A percentile compares a stretch with the other conserved stretches of the same genome.
Evolutionary conservation across 2,888 invertebrate genomes (phyloP).

Genomic region (Thera obeliscata): DNA sequence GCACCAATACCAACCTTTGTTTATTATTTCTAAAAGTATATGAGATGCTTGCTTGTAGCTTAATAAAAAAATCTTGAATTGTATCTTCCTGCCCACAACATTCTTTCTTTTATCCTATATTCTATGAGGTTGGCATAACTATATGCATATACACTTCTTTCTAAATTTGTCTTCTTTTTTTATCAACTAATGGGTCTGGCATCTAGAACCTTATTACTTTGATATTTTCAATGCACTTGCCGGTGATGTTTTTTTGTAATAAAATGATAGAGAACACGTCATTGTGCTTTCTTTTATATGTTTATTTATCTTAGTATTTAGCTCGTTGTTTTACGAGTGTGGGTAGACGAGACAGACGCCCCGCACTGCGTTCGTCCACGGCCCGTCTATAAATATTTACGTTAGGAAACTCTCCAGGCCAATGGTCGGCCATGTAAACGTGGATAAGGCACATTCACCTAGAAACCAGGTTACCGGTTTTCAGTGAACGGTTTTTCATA

Average conservation of each 20-base stretch:
- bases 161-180: too few species aligned
- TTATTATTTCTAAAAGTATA: too few species aligned
- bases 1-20: too few species aligned
- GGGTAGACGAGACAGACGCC: constrained; percentile 34
- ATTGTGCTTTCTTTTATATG: constrained; percentile 28
- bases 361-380: constrained; percentile 37
- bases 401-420: constrained; percentile 80
- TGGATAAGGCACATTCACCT: constrained; percentile 53
- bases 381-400: constrained; percentile 82
- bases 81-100: neutral
- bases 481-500: neutral
- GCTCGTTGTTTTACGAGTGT: constrained; percentile 34
- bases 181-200: too few species aligned
- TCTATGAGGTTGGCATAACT: neutral
- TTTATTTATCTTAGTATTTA: constrained; percentile 32
- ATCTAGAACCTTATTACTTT: neutral
- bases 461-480: constrained; percentile 13
- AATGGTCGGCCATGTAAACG: constrained; percentile 75
- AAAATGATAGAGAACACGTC: constrained; percentile 9
- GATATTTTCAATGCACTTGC: neutral
- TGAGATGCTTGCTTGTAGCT: too few species aligned
- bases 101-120: neutral
- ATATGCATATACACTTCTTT: too few species aligned
- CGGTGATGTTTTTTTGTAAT: neutral
- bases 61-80: too few species aligned